phyloP scores from a whole-genome alignment of 2,888 invertebrate species.

The Dasypolia templi region DNA sequence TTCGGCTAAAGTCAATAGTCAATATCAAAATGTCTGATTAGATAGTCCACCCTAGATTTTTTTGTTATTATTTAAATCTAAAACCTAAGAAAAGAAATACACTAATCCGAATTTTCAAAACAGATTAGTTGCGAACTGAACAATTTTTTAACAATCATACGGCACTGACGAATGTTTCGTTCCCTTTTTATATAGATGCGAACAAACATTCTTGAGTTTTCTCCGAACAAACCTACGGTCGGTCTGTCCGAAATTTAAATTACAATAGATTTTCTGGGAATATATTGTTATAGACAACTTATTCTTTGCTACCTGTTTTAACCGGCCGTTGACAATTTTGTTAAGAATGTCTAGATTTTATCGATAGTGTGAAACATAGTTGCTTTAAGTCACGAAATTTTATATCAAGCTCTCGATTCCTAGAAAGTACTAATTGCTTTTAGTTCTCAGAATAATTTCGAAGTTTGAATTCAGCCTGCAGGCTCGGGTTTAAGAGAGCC shows the following conservation, averaged over 20 bases:
- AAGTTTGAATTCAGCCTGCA: neutral
- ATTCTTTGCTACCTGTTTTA: slow-evolving; percentile 1
- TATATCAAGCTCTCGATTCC: neutral
- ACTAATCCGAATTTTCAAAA: too few relatives aligned
- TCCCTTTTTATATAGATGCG: neutral
- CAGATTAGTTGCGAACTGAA: slow-evolving; percentile 1
- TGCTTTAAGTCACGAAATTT: neutral
- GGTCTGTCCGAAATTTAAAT: slow-evolving; percentile 4
- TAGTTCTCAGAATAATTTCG: neutral
- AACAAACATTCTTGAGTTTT: slow-evolving; percentile 1
- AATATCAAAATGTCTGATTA: too few relatives aligned
- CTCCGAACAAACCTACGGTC: neutral
- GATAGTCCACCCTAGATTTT: neutral
- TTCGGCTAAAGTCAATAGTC: too few relatives aligned
- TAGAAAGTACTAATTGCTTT: neutral
- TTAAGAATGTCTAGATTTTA: neutral
- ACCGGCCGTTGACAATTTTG: neutral
- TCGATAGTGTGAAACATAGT: neutral
- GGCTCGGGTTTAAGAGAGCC: neutral
- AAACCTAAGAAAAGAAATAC: neutral
- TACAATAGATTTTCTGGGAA: slow-evolving; percentile 10
- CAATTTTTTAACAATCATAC: neutral
- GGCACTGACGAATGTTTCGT: neutral
- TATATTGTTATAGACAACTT: neutral
- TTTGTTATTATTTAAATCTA: neutral